Conservation (phyloP, 2,888 invertebrate species). For the Cheilosia vernalis region DNA sequence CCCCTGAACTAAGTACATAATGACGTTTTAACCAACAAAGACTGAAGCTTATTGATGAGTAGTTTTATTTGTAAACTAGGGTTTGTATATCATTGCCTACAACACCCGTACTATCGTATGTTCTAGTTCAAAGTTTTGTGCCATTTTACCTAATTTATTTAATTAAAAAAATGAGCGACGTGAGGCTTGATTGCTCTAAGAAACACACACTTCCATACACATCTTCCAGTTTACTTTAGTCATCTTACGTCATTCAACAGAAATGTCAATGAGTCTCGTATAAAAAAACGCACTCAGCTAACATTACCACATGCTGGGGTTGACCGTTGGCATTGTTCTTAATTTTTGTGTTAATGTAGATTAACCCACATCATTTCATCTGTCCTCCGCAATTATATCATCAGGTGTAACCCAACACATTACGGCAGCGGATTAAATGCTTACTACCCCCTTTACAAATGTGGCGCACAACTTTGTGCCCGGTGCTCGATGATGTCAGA, state of each 20-base stretch:
- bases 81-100: too few relatives aligned
- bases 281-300: background rate
- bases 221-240: slow-evolving; percentile 4
- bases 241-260: slow-evolving; percentile 17
- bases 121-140: slow-evolving; percentile 11
- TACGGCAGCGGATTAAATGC: too few relatives aligned
- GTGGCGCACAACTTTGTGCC: background rate
- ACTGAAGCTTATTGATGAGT: too few relatives aligned
- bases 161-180: background rate
- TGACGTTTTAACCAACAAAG: too few relatives aligned
- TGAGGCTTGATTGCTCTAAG: background rate
- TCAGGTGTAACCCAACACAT: too few relatives aligned
- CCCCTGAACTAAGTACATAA: too few relatives aligned
- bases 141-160: slow-evolving; percentile 22
- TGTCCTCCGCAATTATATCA: background rate
- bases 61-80: too few relatives aligned
- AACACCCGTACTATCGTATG: background rate
- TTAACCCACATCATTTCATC: background rate
- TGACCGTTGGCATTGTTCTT: background rate
- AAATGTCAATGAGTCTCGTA: background rate
- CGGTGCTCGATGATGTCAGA: background rate
- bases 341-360: background rate
- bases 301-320: background rate
- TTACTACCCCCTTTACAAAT: background rate
- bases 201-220: background rate